Evolutionary conservation across 2,888 invertebrate genomes (phyloP), one percentile per base, ranked within the genome.

Genomic region (Trimorus sp.): DNA sequence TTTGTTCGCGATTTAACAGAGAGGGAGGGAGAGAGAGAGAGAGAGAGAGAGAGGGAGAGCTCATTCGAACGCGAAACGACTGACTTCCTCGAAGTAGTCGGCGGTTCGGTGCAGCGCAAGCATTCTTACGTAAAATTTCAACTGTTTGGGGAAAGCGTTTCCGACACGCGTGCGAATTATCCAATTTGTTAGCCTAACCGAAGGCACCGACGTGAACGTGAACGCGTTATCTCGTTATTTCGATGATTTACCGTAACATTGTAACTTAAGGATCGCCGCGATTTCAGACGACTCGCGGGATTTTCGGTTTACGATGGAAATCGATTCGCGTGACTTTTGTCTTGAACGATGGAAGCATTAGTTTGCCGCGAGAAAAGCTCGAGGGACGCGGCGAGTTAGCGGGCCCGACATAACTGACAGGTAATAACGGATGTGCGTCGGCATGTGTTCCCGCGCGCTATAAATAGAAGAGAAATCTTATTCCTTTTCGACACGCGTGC

Each of bases 381-480:
- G 58, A 69, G 56, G 65, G 51, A 59, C 76, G 66, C 75, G 36
- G 59, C 38, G 71, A 65, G 71, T 71, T 78, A 74, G 68, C 80
- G 73, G 58, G 53, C 69, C 65, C 71, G 77, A 77, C 82, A 83
- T 84, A 85, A 84, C 87, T 86, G 85, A 83, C 88, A 88, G 88
- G 88, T 90, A 89, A 88, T 89, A 89, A 88, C 89, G 89, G 89
- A 88, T 88, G 89, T 88, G 83, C 86, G 87, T 85, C 86, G 87
- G 87, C 87, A 88, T 88, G 87, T 85, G 87, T 84, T 87, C 84
- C 82, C 79, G 77, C 48, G 79, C 59, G 88, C 88, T 90, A 90
- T 90, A 90, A 90, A 90, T 91, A 90, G 90, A 90, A 90, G 90
- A 90, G 90, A 90, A 91, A 91, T 90, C 90, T 90, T 88, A 88